Evolutionary conservation across 2,888 invertebrate species (phyloP), one percentile per base, ranked within the genome.

Genomic region (Barypeithes pellucidus): DNA sequence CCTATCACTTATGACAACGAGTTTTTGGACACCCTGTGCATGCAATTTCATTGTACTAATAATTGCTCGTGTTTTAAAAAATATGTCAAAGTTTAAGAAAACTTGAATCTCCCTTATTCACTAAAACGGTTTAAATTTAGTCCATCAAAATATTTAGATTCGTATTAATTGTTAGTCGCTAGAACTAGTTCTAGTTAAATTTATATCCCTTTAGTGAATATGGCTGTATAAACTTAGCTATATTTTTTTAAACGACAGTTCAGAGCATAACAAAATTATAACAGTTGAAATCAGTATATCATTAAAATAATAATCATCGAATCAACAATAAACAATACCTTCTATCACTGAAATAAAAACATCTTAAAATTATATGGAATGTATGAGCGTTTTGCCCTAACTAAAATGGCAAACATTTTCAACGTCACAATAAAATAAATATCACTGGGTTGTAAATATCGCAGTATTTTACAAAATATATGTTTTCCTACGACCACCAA

Each of bases 351-450:
- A 41, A n/a, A 2, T 5, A 59, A 61, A 11, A 39, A 60, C 41
- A 60, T 2, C 11, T 39, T 60, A 60, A 43, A 43, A 39, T 43
- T 45, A 4, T 24, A 45, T 43, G 61, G 61, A 61, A 61, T 61
- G 61, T 61, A 29, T 45, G 61, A 61, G 61, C 61, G 24, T 33
- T 22, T 61, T n/a, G 5, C 29, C 43, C n/a, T 29, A 61, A 61
- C 43, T 60, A 43, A 43, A 16, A 14, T 43, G 43, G 43, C 43
- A 39, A 39, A 39, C 1, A 52, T 2, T 52, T 11, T 41, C 20
- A 41, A 59, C 41, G 20, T 41, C 22, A 36, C 14, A 11, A 36
- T 39, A 18, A 24, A 61, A 61, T 61, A 43, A 18, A 57, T 57
- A 43, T 61, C 61, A 61, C 43, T 61, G 61, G 61, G 24, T 57